These are phyloP conservation scores for Delia radicum DNA, from an alignment of 1,140 invertebrate genomes.

Conservation along the genomic window DNA sequence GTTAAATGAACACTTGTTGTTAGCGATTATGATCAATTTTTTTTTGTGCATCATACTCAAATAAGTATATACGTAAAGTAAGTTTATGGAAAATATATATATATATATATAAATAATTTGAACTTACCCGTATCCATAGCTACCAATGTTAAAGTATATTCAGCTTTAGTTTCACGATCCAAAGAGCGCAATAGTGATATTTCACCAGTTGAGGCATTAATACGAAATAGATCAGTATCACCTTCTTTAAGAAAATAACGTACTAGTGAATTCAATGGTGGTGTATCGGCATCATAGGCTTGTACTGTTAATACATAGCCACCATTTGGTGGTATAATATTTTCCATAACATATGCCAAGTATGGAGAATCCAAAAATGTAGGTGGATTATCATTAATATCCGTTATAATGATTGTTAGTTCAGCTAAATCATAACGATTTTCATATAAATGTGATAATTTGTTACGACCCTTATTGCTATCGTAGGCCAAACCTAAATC, in stretches of 20 bases:
- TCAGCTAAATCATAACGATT: conserved; percentile 68
- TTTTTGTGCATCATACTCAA: neutral
- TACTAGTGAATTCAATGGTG: conserved; percentile 84
- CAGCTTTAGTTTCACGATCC: conserved; percentile 79
- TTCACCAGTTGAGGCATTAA: conserved; percentile 86
- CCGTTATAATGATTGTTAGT: conserved; percentile 69
- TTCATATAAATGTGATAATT: conserved; percentile 33
- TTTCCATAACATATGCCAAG: conserved; percentile 89
- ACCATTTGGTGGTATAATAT: conserved; percentile 73
- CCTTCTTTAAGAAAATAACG: conserved; percentile 91
- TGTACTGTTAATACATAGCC: conserved; percentile 78
- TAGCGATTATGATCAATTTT: conserved; percentile 13
- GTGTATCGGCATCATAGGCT: conserved; percentile 88
- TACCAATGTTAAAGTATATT: conserved; percentile 81
- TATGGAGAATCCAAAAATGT: conserved; percentile 90
- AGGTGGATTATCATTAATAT: conserved; percentile 94
- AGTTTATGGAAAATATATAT: conserved; percentile 6
- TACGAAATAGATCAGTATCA: conserved; percentile 81
- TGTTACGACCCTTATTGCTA: neutral
- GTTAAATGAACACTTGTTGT: conserved; percentile 17
- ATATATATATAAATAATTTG: conserved; percentile 2
- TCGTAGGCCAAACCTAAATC: conserved; percentile 44
- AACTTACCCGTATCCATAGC: conserved; percentile 90
- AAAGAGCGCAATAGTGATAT: conserved; percentile 78
- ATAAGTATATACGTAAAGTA: neutral